These are phyloP conservation scores for Apeltes quadracus DNA, from an alignment of 2,113 vertebrate genomes.

Conservation along the genomic window DNA sequence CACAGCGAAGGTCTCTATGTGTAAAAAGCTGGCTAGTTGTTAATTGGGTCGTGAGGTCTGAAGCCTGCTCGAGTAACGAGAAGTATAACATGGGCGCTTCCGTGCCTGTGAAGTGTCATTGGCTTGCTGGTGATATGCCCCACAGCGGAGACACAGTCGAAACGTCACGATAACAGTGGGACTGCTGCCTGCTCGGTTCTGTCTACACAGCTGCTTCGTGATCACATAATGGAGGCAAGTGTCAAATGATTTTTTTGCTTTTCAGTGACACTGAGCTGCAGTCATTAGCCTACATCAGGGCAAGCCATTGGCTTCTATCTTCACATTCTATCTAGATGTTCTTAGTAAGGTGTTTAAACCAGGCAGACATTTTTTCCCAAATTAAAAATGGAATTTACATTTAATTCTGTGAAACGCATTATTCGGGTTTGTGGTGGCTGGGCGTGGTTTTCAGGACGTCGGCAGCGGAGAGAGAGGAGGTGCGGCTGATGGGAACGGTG, in stretches of 20 bases:
- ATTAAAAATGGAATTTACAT: not conserved
- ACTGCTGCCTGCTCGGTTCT: not conserved
- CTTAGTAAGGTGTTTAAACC: not conserved
- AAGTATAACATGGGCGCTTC: constrained; percentile 67
- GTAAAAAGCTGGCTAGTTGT: constrained; percentile 68
- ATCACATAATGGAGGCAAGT: not conserved
- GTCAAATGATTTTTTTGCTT: not conserved
- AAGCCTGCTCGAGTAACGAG: constrained; percentile 66
- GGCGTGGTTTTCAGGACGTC: no score
- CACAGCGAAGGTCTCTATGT: constrained; percentile 64
- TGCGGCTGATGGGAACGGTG: no score
- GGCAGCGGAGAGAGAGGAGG: no score
- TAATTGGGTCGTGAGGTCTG: constrained; percentile 75
- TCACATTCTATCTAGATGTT: not conserved
- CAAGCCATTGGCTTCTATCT: not conserved
- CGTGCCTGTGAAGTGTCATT: constrained; percentile 59
- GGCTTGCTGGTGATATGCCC: constrained; percentile 54
- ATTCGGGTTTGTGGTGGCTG: no score
- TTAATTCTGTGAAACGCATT: not conserved
- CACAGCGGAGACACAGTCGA: constrained; percentile 29
- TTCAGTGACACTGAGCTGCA: not conserved
- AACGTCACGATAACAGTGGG: not conserved
- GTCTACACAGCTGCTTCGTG: not conserved
- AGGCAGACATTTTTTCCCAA: not conserved
- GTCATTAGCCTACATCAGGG: not conserved